Percentiles rank a stretch among this genome's conserved stretches.
These are phyloP conservation scores for Pogonocichla stellata DNA, from an alignment of 2,113 vertebrate species.

Conservation along the genomic window DNA sequence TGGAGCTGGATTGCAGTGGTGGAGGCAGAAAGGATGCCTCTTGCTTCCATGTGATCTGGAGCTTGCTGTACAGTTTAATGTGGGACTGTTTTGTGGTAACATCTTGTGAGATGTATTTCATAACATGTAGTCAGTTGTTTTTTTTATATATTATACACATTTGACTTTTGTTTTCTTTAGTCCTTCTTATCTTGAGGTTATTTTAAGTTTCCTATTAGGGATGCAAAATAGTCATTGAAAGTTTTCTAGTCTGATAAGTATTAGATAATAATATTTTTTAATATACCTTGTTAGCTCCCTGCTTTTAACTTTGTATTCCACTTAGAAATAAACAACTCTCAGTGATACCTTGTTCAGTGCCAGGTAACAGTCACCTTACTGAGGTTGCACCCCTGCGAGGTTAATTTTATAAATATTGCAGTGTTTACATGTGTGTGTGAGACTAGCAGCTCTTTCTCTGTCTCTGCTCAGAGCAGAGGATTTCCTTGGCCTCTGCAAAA, in stretches of 20 bases:
- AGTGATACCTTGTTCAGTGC: not conserved
- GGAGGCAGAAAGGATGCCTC: not conserved
- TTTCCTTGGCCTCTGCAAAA: conserved; percentile 20
- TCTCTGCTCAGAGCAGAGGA: not conserved
- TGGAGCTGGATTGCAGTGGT: not conserved
- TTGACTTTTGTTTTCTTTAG: conserved; percentile 18
- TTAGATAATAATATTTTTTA: not conserved
- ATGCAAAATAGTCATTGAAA: not conserved
- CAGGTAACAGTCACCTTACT: not conserved
- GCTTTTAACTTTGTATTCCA: not conserved
- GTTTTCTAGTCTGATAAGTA: not conserved
- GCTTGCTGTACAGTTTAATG: not conserved
- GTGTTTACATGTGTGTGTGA: not conserved
- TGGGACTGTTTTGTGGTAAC: not conserved
- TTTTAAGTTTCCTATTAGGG: not conserved
- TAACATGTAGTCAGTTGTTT: conserved; percentile 36
- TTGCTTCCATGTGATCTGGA: not conserved
- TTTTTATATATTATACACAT: conserved; percentile 27
- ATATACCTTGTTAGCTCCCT: not conserved
- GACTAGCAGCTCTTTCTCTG: not conserved
- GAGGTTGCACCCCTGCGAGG: not conserved
- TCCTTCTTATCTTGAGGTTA: conserved; percentile 18
- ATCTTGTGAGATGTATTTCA: conserved; percentile 41
- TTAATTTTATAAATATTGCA: not conserved
- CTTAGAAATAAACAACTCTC: not conserved